phyloP scores from a whole-genome alignment of 2,888 invertebrate genomes.

The Bembecia ichneumoniformis region DNA sequence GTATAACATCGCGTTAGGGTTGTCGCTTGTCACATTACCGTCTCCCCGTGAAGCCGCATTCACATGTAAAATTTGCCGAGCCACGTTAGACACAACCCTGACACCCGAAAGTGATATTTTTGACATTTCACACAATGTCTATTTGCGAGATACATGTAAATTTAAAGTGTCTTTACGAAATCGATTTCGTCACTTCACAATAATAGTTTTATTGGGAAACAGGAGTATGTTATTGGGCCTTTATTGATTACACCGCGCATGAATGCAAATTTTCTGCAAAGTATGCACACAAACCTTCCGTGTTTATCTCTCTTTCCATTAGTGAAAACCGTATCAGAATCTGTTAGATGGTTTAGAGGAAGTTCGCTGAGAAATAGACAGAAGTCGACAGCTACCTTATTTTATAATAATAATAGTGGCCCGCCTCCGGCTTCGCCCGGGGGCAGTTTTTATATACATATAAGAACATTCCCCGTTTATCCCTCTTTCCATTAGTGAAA shows the following conservation, averaged over 20 bases:
- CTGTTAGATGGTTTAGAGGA: too few species aligned
- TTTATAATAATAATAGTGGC: too few species aligned
- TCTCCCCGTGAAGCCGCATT: slow-evolving; percentile 37
- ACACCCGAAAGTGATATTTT: slow-evolving; percentile 39
- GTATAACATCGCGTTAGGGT: slow-evolving; percentile 24
- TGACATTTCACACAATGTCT: slow-evolving; percentile 32
- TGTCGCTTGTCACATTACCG: slow-evolving; percentile 67
- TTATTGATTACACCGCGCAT: neutral
- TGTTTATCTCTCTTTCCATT: too few species aligned
- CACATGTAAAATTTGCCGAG: slow-evolving; percentile 62
- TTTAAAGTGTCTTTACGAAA: slow-evolving; percentile 11
- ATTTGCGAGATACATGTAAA: slow-evolving; percentile 17
- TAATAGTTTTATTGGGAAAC: neutral
- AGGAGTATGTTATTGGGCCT: neutral
- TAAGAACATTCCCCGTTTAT: too few species aligned
- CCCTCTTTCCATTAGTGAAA: too few species aligned
- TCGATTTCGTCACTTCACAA: slow-evolving; percentile 3
- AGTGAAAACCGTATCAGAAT: too few species aligned
- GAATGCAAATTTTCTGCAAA: too few species aligned
- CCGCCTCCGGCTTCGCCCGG: too few species aligned
- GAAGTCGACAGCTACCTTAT: too few species aligned
- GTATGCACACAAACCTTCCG: too few species aligned
- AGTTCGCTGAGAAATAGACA: too few species aligned
- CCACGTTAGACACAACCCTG: slow-evolving; percentile 49
- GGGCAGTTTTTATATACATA: too few species aligned